These are phyloP conservation scores for Neolamprologus devosi DNA, from an alignment of 2,113 vertebrate genomes.

Conservation along the genomic window DNA sequence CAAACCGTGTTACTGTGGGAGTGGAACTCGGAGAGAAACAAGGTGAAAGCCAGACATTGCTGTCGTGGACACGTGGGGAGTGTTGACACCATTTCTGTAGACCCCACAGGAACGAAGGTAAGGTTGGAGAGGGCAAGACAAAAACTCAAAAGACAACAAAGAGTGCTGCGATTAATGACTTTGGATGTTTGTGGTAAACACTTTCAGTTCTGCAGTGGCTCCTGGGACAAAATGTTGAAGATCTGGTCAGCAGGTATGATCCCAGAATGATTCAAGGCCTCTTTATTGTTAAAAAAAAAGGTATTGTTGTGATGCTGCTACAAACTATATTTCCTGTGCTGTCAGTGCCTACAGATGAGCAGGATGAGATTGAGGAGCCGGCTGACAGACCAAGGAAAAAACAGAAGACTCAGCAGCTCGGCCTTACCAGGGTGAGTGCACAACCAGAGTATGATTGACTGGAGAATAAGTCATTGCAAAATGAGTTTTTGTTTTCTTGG, in stretches of 20 bases:
- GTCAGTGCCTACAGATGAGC: conserved; percentile 87
- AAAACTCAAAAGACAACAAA: background rate
- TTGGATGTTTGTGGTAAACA: background rate
- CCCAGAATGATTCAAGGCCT: background rate
- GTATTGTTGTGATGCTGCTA: background rate
- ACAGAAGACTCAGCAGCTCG: conserved; percentile 92
- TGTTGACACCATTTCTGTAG: conserved; percentile 82
- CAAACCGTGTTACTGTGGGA: conserved; percentile 93
- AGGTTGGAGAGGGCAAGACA: background rate
- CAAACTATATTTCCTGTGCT: background rate
- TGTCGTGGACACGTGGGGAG: conserved; percentile 91
- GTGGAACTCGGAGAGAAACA: conserved; percentile 89
- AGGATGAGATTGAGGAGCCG: conserved; percentile 83
- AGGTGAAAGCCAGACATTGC: conserved; percentile 86
- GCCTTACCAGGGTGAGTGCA: conserved; percentile 81
- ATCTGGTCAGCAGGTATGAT: conserved; percentile 92
- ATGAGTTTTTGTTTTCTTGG: background rate
- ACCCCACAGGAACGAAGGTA: conserved; percentile 84
- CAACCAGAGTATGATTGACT: background rate
- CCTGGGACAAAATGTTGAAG: conserved; percentile 99
- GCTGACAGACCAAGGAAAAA: conserved; percentile 88
- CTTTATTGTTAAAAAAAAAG: background rate
- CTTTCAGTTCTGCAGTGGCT: conserved; percentile 93
- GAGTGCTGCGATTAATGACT: background rate
- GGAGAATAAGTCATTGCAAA: background rate